Evolutionary conservation across 2,797 vertebrate genomes (phyloP).

Genomic region (Lithobates sylvaticus): DNA sequence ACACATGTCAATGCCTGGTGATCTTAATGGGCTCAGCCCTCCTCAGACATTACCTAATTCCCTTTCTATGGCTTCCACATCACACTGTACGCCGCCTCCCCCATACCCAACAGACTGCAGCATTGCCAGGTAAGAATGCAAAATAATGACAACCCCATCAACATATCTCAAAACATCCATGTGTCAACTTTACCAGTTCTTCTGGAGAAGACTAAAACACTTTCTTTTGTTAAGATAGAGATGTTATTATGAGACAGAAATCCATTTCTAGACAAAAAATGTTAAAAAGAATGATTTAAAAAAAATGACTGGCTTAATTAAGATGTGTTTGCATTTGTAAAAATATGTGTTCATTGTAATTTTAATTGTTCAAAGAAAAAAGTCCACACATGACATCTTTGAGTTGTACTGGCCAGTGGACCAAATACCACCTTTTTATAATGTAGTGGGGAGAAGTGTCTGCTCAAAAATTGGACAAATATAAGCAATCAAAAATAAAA

Average conservation of each 20-base stretch:
- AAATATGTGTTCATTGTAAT: too few species aligned
- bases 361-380: too few species aligned
- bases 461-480: neutral
- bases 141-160: neutral
- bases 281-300: too few species aligned
- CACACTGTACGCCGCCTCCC: constrained; percentile 98
- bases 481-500: neutral
- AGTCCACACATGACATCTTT: neutral
- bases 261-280: too few species aligned
- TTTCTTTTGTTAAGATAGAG: too few species aligned
- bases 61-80: constrained; percentile 94
- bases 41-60: constrained; percentile 91
- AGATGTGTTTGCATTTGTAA: too few species aligned
- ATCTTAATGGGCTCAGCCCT: constrained; percentile 97
- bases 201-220: neutral
- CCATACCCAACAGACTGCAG: constrained; percentile 99
- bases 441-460: too few species aligned
- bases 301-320: too few species aligned
- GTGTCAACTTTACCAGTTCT: neutral
- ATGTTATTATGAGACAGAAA: too few species aligned
- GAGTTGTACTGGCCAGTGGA: neutral
- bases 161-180: neutral
- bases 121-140: constrained; percentile 91
- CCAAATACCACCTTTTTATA: too few species aligned
- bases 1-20: constrained; percentile 94